Percentiles rank a stretch among this genome's conserved stretches.
Conservation (phyloP, 2,888 invertebrate genomes). For the Chouioia cunea region DNA sequence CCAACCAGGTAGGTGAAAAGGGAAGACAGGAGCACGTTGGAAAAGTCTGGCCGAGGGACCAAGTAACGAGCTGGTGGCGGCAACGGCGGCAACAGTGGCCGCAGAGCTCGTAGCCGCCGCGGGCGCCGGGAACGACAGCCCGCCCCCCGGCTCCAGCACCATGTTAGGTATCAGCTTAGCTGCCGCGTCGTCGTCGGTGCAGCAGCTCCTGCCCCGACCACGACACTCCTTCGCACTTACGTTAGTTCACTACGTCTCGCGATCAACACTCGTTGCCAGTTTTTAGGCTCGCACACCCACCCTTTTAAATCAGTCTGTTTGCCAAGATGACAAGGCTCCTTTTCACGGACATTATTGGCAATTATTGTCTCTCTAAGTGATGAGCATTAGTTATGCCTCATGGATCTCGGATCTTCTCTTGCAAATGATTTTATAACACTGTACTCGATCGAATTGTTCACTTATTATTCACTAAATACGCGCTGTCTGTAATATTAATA, state of each 20-base stretch:
- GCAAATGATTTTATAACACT: too few relatives aligned
- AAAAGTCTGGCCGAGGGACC: constrained; percentile 61
- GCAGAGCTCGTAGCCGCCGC: constrained; percentile 62
- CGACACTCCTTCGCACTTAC: constrained; percentile 4
- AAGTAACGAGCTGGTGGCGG: constrained; percentile 54
- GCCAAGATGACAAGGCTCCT: too few relatives aligned
- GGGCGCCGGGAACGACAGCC: constrained; percentile 67
- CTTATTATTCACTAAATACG: background rate
- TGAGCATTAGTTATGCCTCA: too few relatives aligned
- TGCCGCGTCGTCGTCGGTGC: constrained; percentile 28
- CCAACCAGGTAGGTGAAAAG: constrained; percentile 66
- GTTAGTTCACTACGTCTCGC: too few relatives aligned
- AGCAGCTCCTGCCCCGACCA: constrained; percentile 15
- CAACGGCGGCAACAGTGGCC: constrained; percentile 59
- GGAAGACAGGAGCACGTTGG: constrained; percentile 66
- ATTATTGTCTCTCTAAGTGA: too few relatives aligned
- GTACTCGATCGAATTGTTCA: background rate
- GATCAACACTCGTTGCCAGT: too few relatives aligned
- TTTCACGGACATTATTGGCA: too few relatives aligned
- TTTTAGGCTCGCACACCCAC: too few relatives aligned
- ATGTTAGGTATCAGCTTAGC: constrained; percentile 67
- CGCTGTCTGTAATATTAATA: background rate
- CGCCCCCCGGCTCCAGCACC: constrained; percentile 68
- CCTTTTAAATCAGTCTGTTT: too few relatives aligned
- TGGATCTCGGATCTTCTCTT: too few relatives aligned